A percentile compares a stretch with the other conserved stretches of the same genome.
These are phyloP conservation scores for Podarcis cretensis DNA, from an alignment of 2,113 vertebrate species.

Conservation along the genomic window DNA sequence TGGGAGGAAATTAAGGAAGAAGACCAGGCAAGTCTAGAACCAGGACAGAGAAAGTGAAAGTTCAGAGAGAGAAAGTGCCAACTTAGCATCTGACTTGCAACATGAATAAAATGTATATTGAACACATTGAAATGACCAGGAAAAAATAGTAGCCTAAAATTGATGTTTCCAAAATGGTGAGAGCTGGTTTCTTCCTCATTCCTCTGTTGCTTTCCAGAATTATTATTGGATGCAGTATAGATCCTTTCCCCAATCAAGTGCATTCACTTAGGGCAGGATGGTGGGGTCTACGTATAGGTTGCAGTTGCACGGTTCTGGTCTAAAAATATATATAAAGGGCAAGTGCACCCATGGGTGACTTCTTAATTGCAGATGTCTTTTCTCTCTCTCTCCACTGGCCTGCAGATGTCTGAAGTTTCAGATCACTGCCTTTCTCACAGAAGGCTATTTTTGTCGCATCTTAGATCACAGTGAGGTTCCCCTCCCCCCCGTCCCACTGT, in stretches of 20 bases:
- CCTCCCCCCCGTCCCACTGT: background rate
- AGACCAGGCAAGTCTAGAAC: background rate
- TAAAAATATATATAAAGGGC: constrained; percentile 56
- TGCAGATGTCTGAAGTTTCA: constrained; percentile 52
- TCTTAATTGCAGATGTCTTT: constrained; percentile 58
- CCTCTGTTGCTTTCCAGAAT: background rate
- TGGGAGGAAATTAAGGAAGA: background rate
- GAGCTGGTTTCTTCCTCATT: background rate
- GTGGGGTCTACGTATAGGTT: background rate
- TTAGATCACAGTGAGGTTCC: constrained; percentile 45
- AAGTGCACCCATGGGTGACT: constrained; percentile 37
- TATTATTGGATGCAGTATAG: background rate
- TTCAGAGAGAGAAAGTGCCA: background rate
- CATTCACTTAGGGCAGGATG: background rate
- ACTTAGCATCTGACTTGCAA: background rate
- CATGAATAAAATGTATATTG: background rate
- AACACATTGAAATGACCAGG: background rate
- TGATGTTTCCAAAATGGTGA: background rate
- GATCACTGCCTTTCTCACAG: constrained; percentile 62
- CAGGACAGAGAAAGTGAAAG: background rate
- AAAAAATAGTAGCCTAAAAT: background rate
- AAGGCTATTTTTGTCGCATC: constrained; percentile 63
- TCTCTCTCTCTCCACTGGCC: constrained; percentile 47
- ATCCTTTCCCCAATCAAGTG: background rate
- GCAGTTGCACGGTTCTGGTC: constrained; percentile 17